Conservation (phyloP, 1,140 invertebrate genomes). For the Chironomus tepperi region DNA sequence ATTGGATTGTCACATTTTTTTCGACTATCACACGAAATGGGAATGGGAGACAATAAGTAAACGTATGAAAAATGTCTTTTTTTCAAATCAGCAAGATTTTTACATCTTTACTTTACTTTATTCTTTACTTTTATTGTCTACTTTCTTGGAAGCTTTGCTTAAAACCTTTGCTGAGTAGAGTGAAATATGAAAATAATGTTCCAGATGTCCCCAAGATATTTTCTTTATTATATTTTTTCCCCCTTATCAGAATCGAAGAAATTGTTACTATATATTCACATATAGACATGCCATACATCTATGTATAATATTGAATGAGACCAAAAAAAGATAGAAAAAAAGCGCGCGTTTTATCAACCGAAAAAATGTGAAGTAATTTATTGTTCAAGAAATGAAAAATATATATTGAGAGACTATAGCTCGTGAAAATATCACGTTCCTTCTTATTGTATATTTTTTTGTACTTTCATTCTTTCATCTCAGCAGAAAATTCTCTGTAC, state of each 20-base stretch:
- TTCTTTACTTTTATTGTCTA: no score
- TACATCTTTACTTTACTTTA: no score
- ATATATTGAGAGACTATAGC: background rate
- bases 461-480: background rate
- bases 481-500: no score
- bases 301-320: background rate
- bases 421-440: background rate
- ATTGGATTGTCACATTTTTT: no score
- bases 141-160: no score
- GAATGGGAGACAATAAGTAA: no score
- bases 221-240: background rate
- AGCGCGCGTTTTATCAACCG: background rate
- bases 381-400: background rate
- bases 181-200: background rate
- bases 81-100: no score
- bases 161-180: background rate
- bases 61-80: no score
- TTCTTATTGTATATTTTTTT: slow-evolving; percentile 2
- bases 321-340: background rate
- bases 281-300: no score
- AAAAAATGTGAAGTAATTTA: slow-evolving; percentile 6
- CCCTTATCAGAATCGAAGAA: background rate
- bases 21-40: no score
- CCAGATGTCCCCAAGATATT: slow-evolving; percentile 5
- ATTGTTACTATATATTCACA: no score